phyloP scores from a whole-genome alignment of 1,140 invertebrate species.

The Drosophila equinoxialis region DNA sequence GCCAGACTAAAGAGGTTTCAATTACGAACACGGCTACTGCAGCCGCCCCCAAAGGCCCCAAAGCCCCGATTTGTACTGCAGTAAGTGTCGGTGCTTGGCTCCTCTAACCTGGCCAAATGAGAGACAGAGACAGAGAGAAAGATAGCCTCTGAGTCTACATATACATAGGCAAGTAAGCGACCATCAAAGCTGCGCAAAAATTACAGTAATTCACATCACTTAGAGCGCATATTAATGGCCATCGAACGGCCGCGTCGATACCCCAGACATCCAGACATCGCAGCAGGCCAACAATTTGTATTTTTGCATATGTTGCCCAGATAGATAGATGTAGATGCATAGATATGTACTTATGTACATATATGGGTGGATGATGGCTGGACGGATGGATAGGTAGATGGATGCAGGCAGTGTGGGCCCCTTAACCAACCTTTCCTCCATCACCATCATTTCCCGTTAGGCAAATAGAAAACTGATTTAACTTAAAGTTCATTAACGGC shows the following conservation, averaged over 20 bases:
- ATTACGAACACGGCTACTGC: slow-evolving; percentile 74
- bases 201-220: slow-evolving; percentile 82
- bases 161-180: slow-evolving; percentile 18
- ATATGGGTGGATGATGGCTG: neutral
- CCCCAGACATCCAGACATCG: slow-evolving; percentile 21
- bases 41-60: slow-evolving; percentile 58
- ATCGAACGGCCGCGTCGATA: slow-evolving; percentile 61
- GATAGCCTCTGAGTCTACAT: neutral
- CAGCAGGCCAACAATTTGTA: slow-evolving; percentile 57
- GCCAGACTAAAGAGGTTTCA: slow-evolving; percentile 81
- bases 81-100: slow-evolving; percentile 29
- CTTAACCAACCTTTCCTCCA: neutral
- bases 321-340: neutral
- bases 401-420: too few species aligned
- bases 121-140: too few species aligned
- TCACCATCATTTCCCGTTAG: too few species aligned
- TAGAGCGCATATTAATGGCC: slow-evolving; percentile 82
- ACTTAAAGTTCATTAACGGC: slow-evolving; percentile 52
- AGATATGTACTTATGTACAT: neutral
- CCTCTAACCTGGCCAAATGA: neutral
- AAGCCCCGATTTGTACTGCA: slow-evolving; percentile 44
- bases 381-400: too few species aligned
- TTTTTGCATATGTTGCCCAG: slow-evolving; percentile 44
- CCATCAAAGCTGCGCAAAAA: slow-evolving; percentile 70
- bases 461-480: slow-evolving; percentile 18